Evolutionary conservation across 2,888 invertebrate species (phyloP).

Genomic region (Andrena fulva): DNA sequence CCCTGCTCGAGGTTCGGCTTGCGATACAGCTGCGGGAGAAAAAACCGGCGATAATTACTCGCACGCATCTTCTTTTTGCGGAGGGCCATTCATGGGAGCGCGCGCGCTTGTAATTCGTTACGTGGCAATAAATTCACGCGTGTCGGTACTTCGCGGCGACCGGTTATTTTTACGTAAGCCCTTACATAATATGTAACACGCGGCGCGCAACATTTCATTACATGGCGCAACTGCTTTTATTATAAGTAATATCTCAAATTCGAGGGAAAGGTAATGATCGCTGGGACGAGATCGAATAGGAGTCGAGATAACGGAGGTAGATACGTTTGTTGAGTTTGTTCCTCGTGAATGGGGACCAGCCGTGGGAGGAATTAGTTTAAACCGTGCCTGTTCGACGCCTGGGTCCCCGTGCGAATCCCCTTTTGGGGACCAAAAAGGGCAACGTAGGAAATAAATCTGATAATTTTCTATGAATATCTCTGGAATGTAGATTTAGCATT

Average conservation of each 20-base stretch:
- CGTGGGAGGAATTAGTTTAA: too few relatives aligned
- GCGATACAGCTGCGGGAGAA: conserved; percentile 74
- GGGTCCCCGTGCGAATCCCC: too few relatives aligned
- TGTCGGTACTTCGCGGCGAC: conserved; percentile 16
- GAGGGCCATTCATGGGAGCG: not conserved
- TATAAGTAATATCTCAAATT: conserved; percentile 22
- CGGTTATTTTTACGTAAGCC: conserved; percentile 59
- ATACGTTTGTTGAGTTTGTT: too few relatives aligned
- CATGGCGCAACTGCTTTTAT: conserved; percentile 39
- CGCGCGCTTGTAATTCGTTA: not conserved
- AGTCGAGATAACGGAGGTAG: too few relatives aligned
- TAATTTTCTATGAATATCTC: too few relatives aligned
- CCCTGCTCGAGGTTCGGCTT: conserved; percentile 70
- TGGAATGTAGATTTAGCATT: too few relatives aligned
- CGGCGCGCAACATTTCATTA: conserved; percentile 25
- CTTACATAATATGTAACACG: conserved; percentile 35
- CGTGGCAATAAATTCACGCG: conserved; percentile 16
- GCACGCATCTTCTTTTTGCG: not conserved
- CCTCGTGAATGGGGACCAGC: too few relatives aligned
- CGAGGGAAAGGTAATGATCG: conserved; percentile 6
- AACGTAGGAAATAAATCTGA: too few relatives aligned
- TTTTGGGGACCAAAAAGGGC: too few relatives aligned
- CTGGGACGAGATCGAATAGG: not conserved
- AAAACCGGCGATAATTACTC: not conserved
- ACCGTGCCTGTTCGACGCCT: too few relatives aligned